These are phyloP conservation scores for Chorisops tibialis DNA, from an alignment of 2,888 invertebrate genomes.

Conservation along the genomic window DNA sequence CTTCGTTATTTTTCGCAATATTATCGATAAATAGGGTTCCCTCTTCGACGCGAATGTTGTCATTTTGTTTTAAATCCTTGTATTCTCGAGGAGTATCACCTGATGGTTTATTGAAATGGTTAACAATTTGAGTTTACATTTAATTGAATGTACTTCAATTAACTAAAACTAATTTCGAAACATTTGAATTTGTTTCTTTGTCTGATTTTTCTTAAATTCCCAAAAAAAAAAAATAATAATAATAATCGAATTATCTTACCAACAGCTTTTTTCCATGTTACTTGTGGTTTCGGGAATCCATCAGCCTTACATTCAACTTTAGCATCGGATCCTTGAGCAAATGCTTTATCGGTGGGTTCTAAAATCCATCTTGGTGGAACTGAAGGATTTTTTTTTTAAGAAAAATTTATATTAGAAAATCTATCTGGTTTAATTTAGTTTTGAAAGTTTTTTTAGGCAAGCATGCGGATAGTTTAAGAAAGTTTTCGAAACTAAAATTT, in stretches of 20 bases:
- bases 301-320: slow-evolving; percentile 95
- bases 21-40: slow-evolving; percentile 87
- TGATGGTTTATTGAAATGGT: slow-evolving; percentile 46
- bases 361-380: slow-evolving; percentile 95
- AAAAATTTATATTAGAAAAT: slow-evolving; percentile 3
- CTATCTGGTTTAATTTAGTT: slow-evolving; percentile 3
- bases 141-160: no score
- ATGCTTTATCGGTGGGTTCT: slow-evolving; percentile 92
- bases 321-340: slow-evolving; percentile 90
- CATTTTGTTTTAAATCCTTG: slow-evolving; percentile 85
- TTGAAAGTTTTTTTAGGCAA: neutral
- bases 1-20: slow-evolving; percentile 90
- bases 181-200: neutral
- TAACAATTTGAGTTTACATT: no score
- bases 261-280: slow-evolving; percentile 94
- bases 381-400: slow-evolving; percentile 47
- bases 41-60: slow-evolving; percentile 90
- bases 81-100: slow-evolving; percentile 90
- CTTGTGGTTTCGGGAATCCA: slow-evolving; percentile 90
- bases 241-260: slow-evolving; percentile 63
- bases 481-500: neutral
- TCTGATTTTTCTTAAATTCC: neutral
- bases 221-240: neutral
- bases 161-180: neutral
- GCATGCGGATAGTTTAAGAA: slow-evolving; percentile 11